Percentiles rank a stretch among this genome's conserved stretches.
These are phyloP conservation scores for Autographa gamma DNA, from an alignment of 2,888 invertebrate species.

Conservation along the genomic window DNA sequence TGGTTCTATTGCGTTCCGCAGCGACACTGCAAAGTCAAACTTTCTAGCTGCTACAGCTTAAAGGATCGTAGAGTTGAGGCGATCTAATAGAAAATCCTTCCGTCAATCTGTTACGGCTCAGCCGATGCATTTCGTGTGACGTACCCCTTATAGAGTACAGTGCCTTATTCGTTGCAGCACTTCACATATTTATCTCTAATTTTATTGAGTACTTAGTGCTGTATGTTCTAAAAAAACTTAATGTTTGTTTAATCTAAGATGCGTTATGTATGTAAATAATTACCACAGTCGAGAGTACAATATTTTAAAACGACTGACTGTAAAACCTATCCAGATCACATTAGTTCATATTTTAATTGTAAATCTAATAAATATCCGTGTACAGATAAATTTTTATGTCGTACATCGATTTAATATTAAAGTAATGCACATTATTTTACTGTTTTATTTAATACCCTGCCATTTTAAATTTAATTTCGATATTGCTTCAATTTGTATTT, in stretches of 20 bases:
- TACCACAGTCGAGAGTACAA: conserved; percentile 49
- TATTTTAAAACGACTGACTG: conserved; percentile 71
- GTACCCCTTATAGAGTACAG: conserved; percentile 8
- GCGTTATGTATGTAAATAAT: conserved; percentile 19
- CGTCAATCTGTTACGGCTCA: conserved; percentile 5
- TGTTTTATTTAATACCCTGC: conserved; percentile 52
- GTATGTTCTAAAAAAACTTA: neutral
- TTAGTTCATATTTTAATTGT: conserved; percentile 68
- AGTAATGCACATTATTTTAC: conserved; percentile 71
- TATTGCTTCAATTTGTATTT: neutral
- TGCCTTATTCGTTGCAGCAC: conserved; percentile 1
- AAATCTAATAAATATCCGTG: conserved; percentile 66
- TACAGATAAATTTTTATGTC: conserved; percentile 84
- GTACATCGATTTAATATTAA: conserved; percentile 81
- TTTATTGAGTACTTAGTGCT: conserved; percentile 3
- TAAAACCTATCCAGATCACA: conserved; percentile 69
- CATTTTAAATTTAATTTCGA: neutral
- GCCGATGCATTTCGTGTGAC: neutral
- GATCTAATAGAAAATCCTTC: conserved; percentile 24
- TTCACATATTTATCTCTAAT: neutral
- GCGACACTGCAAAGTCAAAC: neutral
- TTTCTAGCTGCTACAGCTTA: conserved; percentile 5
- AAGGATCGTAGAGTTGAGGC: neutral
- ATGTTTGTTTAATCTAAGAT: neutral
- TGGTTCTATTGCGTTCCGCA: neutral